phyloP scores from a whole-genome alignment of 2,888 invertebrate species.

The Plemyria rubiginata region DNA sequence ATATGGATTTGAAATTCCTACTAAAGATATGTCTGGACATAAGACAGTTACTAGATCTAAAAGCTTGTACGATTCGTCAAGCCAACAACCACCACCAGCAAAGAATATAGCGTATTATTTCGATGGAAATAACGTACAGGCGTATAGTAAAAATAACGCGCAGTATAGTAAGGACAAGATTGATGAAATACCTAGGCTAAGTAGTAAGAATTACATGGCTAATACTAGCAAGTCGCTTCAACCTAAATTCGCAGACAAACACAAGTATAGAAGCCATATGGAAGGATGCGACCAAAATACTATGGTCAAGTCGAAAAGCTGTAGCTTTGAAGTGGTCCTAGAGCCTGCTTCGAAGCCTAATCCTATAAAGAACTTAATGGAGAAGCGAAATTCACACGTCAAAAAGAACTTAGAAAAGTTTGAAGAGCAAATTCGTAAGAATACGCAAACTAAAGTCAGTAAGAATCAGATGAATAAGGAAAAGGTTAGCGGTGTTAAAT shows the following conservation, averaged over 20 bases:
- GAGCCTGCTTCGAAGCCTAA: slow-evolving; percentile 81
- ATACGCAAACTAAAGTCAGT: slow-evolving; percentile 67
- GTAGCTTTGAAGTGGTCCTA: slow-evolving; percentile 81
- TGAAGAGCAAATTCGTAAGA: slow-evolving; percentile 81
- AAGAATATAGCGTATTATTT: slow-evolving; percentile 82
- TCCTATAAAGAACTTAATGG: slow-evolving; percentile 75
- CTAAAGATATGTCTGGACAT: slow-evolving; percentile 63
- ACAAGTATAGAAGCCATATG: slow-evolving; percentile 76
- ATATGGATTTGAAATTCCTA: slow-evolving; percentile 71
- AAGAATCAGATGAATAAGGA: slow-evolving; percentile 79
- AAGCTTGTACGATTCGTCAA: slow-evolving; percentile 75
- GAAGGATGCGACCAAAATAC: slow-evolving; percentile 74
- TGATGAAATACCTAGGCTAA: slow-evolving; percentile 86
- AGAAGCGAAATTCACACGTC: slow-evolving; percentile 79
- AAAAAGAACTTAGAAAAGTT: slow-evolving; percentile 86
- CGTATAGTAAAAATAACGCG: slow-evolving; percentile 63
- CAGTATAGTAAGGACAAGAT: slow-evolving; percentile 66
- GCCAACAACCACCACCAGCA: slow-evolving; percentile 68
- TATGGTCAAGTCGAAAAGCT: slow-evolving; percentile 81
- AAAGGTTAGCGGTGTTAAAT: slow-evolving; percentile 71
- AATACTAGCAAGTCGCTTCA: slow-evolving; percentile 76
- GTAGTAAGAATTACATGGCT: slow-evolving; percentile 82
- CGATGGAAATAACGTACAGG: slow-evolving; percentile 76
- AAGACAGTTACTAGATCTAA: slow-evolving; percentile 78
- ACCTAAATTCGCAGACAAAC: slow-evolving; percentile 71